Percentiles rank a stretch among this genome's conserved stretches.
phyloP scores from a whole-genome alignment of 2,113 vertebrate species.

The Tiliqua scincoides region DNA sequence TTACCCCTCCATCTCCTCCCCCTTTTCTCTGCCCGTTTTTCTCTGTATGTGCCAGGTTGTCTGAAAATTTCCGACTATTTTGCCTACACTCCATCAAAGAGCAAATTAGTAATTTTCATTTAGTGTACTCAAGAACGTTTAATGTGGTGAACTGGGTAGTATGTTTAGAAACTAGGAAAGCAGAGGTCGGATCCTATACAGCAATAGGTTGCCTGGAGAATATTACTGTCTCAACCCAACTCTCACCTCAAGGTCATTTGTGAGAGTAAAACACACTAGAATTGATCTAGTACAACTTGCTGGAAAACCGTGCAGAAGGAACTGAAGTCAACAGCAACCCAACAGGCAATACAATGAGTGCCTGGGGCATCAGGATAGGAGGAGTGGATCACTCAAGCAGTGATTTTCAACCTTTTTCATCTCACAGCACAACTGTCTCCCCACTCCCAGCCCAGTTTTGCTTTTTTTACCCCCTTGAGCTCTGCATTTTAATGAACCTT shows the following conservation, averaged over 20 bases:
- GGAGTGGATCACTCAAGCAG: too few relatives aligned
- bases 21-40: conserved; percentile 22
- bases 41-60: not conserved
- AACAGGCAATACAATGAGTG: not conserved
- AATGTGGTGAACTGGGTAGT: not conserved
- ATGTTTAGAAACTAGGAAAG: not conserved
- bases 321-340: not conserved
- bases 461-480: too few relatives aligned
- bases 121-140: not conserved
- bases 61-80: not conserved
- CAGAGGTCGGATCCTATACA: too few relatives aligned
- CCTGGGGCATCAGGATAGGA: not conserved
- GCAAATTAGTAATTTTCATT: not conserved
- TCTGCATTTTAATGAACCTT: too few relatives aligned
- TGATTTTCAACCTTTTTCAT: too few relatives aligned
- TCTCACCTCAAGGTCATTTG: not conserved
- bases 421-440: too few relatives aligned
- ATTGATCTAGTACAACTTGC: not conserved
- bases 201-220: not conserved
- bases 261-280: not conserved
- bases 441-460: too few relatives aligned
- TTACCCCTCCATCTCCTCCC: not conserved
- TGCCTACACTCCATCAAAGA: too few relatives aligned
- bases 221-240: not conserved
- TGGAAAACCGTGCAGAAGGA: not conserved